Evolutionary conservation across 2,113 vertebrate genomes (phyloP).

Genomic region (Uria aalge): DNA sequence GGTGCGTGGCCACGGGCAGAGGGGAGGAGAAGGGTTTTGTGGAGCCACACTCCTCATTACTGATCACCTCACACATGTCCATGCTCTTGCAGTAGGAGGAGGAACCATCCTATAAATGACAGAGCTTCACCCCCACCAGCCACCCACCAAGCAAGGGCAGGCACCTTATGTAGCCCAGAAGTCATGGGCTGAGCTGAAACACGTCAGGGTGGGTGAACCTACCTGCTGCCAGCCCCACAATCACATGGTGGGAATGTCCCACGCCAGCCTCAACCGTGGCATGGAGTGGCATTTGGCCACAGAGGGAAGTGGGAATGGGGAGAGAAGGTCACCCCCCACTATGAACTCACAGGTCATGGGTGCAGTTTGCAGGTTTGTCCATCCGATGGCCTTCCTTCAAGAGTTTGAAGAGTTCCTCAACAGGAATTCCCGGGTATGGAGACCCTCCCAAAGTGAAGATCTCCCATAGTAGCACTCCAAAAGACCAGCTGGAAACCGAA

Average conservation of each 20-base stretch:
- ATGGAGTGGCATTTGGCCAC: background rate
- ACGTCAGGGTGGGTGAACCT: background rate
- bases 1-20: fast-evolving
- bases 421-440: slow-evolving; percentile 94
- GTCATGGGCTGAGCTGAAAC: background rate
- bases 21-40: background rate
- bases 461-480: slow-evolving; percentile 97
- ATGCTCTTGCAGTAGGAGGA: background rate
- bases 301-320: background rate
- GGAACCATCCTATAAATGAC: background rate
- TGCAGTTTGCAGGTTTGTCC: slow-evolving; percentile 98
- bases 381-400: slow-evolving; percentile 98
- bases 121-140: fast-evolving
- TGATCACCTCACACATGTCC: fast-evolving
- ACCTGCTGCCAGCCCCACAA: background rate
- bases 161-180: fast-evolving
- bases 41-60: background rate
- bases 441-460: slow-evolving; percentile 98
- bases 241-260: background rate
- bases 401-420: slow-evolving; percentile 97
- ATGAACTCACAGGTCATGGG: slow-evolving; percentile 90
- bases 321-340: background rate
- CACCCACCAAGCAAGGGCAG: fast-evolving
- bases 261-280: background rate
- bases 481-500: slow-evolving; percentile 90